phyloP scores from a whole-genome alignment of 2,797 vertebrate species.

The Echiichthys vipera region DNA sequence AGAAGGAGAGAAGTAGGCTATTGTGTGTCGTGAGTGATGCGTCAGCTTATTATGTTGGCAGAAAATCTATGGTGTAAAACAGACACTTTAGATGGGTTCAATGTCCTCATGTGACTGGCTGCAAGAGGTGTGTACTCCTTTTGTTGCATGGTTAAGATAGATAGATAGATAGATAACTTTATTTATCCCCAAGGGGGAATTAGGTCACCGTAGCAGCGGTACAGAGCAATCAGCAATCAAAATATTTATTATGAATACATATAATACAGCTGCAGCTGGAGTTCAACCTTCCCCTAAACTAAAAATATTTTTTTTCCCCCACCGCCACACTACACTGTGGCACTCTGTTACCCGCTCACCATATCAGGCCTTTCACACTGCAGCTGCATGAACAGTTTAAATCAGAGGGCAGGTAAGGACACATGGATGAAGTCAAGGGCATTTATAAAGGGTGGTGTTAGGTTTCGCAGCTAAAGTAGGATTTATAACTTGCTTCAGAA shows the following conservation, averaged over 20 bases:
- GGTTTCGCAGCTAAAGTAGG: constrained; percentile 60
- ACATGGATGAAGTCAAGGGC: constrained; percentile 64
- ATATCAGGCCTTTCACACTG: background rate
- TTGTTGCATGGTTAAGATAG: background rate
- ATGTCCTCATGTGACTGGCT: constrained; percentile 11
- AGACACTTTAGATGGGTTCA: constrained; percentile 14
- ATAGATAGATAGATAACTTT: too few species aligned
- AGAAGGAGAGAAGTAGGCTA: background rate
- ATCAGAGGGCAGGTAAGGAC: constrained; percentile 25
- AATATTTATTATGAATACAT: background rate
- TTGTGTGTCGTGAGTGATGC: constrained; percentile 29
- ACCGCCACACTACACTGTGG: constrained; percentile 5
- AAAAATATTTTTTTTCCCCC: too few species aligned
- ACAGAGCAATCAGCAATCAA: too few species aligned
- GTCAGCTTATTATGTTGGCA: constrained; percentile 33
- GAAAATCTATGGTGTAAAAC: constrained; percentile 26
- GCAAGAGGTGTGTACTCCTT: background rate
- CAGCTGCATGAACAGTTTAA: constrained; percentile 25
- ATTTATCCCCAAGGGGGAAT: too few species aligned
- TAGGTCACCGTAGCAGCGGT: too few species aligned
- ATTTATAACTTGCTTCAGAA: constrained; percentile 65
- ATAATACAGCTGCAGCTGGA: constrained; percentile 12
- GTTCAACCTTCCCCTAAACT: constrained; percentile 33
- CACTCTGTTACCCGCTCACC: constrained; percentile 33
- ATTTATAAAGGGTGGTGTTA: constrained; percentile 55